A percentile compares a stretch with the other conserved stretches of the same genome.
These are phyloP conservation scores for Sebastes trivittatus DNA, from an alignment of 2,797 vertebrate species.

Conservation along the genomic window DNA sequence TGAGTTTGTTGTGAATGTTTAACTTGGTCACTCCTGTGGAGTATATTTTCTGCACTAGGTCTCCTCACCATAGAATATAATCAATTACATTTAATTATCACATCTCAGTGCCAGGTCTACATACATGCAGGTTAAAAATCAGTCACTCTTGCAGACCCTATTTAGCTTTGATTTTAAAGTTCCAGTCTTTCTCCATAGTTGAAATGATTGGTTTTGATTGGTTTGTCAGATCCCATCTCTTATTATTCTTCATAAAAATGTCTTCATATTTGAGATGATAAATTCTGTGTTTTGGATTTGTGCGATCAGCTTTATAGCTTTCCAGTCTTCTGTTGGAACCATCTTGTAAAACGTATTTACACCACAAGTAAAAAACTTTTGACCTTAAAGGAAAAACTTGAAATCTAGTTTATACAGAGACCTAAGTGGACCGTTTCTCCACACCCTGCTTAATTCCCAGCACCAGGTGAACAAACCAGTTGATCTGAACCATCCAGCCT, in stretches of 20 bases:
- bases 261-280: not conserved
- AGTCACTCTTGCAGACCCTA: not conserved
- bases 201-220: too few relatives aligned
- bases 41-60: not conserved
- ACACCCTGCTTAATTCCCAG: conserved; percentile 98
- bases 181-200: not conserved
- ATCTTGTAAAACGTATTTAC: not conserved
- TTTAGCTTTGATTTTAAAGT: not conserved
- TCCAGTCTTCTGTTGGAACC: not conserved
- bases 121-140: not conserved
- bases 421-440: conserved; percentile 93
- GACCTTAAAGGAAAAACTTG: not conserved
- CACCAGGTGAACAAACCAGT: conserved; percentile 98
- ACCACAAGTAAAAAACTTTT: not conserved
- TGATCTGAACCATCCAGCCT: conserved; percentile 98
- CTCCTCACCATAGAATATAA: not conserved
- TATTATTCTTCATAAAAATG: not conserved
- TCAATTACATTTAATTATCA: not conserved
- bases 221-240: too few relatives aligned
- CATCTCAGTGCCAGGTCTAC: not conserved
- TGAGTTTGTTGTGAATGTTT: not conserved
- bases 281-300: not conserved
- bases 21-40: conserved; percentile 22
- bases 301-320: not conserved
- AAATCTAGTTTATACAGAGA: not conserved